Percentiles rank a stretch among this genome's conserved stretches.
Evolutionary conservation across 2,797 vertebrate species (phyloP).

Genomic region (Cyprinodon diabolis): DNA sequence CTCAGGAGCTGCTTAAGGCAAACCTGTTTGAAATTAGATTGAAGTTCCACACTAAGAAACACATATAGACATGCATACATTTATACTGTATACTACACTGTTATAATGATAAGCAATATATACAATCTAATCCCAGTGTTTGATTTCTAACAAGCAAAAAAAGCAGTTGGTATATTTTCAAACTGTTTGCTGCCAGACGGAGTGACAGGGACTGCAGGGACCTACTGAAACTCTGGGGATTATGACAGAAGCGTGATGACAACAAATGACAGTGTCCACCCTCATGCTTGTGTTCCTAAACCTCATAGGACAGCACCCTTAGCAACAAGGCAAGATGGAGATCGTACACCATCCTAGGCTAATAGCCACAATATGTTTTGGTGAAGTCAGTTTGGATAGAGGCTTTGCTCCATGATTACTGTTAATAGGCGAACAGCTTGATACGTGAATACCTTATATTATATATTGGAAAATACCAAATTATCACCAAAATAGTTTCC

Average conservation of each 20-base stretch:
- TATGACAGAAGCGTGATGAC: conserved; percentile 71
- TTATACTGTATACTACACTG: not conserved
- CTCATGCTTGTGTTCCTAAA: conserved; percentile 51
- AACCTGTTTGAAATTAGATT: conserved; percentile 46
- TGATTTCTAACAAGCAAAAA: conserved; percentile 31
- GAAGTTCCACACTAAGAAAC: not conserved
- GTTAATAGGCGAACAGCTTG: conserved; percentile 59
- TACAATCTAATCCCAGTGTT: conserved; percentile 1
- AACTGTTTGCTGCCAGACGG: conserved; percentile 67
- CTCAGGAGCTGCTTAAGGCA: conserved; percentile 43
- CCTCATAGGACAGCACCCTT: conserved; percentile 68
- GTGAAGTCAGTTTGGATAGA: conserved; percentile 67
- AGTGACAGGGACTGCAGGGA: conserved; percentile 72
- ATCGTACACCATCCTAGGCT: conserved; percentile 70
- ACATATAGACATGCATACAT: conserved; percentile 8
- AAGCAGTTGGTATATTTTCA: conserved; percentile 53
- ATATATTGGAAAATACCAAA: conserved; percentile 50
- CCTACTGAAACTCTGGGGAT: conserved; percentile 60
- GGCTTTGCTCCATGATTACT: conserved; percentile 56
- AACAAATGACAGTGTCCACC: conserved; percentile 58
- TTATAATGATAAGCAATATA: not conserved
- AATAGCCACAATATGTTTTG: conserved; percentile 62
- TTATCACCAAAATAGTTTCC: conserved; percentile 32
- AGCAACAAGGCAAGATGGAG: conserved; percentile 66
- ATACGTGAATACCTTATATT: conserved; percentile 59